These are phyloP conservation scores for Bubo scandiacus DNA, from an alignment of 2,113 vertebrate species.

Conservation along the genomic window DNA sequence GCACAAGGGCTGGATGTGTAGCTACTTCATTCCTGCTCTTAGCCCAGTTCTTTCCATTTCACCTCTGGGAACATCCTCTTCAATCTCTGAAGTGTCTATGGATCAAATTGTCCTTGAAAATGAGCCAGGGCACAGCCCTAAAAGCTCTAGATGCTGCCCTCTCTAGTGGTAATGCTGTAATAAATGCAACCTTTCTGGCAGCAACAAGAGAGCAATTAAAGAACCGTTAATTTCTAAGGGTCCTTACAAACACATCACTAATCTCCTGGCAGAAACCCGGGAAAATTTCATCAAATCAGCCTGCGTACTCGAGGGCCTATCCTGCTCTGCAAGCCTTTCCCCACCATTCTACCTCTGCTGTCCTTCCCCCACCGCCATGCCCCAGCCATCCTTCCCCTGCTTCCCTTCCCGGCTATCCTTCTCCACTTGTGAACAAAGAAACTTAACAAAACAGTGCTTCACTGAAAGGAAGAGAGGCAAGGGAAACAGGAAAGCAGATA, in stretches of 20 bases:
- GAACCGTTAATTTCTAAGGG: background rate
- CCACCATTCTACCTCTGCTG: background rate
- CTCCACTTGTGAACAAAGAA: background rate
- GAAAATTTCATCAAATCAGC: background rate
- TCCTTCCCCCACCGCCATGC: background rate
- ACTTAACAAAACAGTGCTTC: background rate
- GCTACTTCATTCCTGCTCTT: rapidly evolving
- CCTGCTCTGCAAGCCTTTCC: background rate
- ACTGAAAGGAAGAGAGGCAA: background rate
- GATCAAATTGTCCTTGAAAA: background rate
- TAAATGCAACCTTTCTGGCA: background rate
- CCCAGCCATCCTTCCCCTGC: background rate
- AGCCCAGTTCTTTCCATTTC: background rate
- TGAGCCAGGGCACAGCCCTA: background rate
- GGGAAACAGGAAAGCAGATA: conserved; percentile 31
- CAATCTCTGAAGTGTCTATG: background rate
- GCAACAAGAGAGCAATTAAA: background rate
- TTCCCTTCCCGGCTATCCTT: background rate
- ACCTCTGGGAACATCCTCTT: background rate
- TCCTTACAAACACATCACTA: background rate
- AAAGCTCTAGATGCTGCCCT: background rate
- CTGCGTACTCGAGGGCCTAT: background rate
- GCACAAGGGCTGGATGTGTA: background rate
- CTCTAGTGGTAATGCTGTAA: background rate
- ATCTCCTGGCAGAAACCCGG: background rate